Base-by-base conservation (phyloP, 2,888 invertebrate genomes). In the Eristalis pertinax region DNA sequence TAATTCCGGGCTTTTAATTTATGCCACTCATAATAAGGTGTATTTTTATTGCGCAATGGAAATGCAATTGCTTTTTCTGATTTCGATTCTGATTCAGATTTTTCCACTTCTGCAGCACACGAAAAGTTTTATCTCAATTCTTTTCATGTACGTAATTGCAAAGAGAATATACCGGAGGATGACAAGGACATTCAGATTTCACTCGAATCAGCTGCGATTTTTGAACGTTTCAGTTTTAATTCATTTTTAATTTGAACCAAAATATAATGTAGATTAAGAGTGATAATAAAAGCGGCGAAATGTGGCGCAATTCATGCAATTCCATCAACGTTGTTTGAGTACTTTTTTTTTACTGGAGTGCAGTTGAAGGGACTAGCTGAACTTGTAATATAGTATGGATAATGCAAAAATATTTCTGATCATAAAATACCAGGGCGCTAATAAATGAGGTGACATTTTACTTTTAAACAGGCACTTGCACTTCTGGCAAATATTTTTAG, bases 1-100 rank as follows among this genome's bases (percentile, higher is more conserved):
- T 85, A 77, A 81, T 81, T 81, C 64, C 76, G 22, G n/a, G 72
- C 67, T 72, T 77, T 85, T 85, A 85, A 85, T 77, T 85, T 50
- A 81, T 73, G 64, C 68, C 85, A 72, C 73, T 76, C 81, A 73
- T 73, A 75, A 80, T 84, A 63, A 65, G 29, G 35, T 65, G 62
- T 65, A 69, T 29, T 63, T 62, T 63, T 58, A 19, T 58, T 24
- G 19, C 29, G 29, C 69, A 75, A 80, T 84, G 70, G 60, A 70
- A 80, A 79, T 84, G 63, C 79, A 79, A 77, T 83, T 70, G 67
- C 67, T 67, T 67, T 77, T 41, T 29, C n/a, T 43, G 68, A 26
- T 60, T 75, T 35, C 13, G 79, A 60, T 60, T 84, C 64, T 8
- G 24, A 64, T 35, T 29, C 41, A 15, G 41, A 64, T 70, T 78